These are phyloP conservation scores for Helobdella robusta DNA, from an alignment of 2,888 invertebrate genomes.

Conservation along the genomic window DNA sequence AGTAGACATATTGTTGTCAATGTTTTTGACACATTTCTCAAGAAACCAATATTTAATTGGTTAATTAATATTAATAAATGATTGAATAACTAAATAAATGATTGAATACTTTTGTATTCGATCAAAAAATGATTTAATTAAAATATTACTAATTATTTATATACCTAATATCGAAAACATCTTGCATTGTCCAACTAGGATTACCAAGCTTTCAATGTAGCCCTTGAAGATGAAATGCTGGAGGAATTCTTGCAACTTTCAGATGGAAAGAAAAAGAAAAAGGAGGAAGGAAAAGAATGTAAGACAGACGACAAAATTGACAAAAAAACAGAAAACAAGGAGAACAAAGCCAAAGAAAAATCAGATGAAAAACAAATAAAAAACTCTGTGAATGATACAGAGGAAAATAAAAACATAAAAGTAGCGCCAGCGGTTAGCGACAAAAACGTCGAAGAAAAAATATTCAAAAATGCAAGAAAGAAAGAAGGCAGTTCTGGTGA, in stretches of 20 bases:
- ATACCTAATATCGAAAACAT: too few relatives aligned
- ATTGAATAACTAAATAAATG: too few relatives aligned
- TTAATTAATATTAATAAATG: too few relatives aligned
- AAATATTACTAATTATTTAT: too few relatives aligned
- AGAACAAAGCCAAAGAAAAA: neutral
- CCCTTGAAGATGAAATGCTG: slow-evolving; percentile 19
- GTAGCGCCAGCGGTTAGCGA: neutral
- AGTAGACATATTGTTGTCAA: too few relatives aligned
- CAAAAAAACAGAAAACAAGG: neutral
- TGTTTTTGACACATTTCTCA: too few relatives aligned
- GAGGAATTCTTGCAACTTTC: slow-evolving; percentile 16
- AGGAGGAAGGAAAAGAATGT: neutral
- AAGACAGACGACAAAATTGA: slow-evolving; percentile 7
- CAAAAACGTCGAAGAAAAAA: neutral
- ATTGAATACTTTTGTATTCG: too few relatives aligned
- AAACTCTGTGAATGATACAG: neutral
- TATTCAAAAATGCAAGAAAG: neutral
- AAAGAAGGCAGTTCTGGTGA: neutral
- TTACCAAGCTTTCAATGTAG: slow-evolving; percentile 15
- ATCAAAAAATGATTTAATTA: too few relatives aligned
- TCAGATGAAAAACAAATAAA: neutral
- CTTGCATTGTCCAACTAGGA: too few relatives aligned
- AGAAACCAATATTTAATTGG: too few relatives aligned
- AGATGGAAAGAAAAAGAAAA: neutral
- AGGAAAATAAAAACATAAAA: neutral